These are phyloP conservation scores for Drosophila guanche DNA, from an alignment of 1,140 invertebrate genomes.

Conservation along the genomic window DNA sequence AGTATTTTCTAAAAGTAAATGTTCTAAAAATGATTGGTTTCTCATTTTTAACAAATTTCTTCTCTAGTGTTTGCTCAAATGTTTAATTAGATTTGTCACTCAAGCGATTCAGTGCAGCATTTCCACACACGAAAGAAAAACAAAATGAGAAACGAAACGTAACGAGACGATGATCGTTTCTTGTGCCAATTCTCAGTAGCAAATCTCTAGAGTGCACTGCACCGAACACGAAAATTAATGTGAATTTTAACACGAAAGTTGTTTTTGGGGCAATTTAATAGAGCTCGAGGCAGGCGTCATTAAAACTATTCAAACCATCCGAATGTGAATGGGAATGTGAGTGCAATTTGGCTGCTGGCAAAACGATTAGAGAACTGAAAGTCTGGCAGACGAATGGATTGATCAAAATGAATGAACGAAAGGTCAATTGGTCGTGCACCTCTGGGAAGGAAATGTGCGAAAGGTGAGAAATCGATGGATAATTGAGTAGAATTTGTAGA, in stretches of 20 bases:
- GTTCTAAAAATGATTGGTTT: too few species aligned
- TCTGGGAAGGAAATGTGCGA: slow-evolving; percentile 25
- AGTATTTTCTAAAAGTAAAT: too few species aligned
- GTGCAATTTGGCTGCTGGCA: slow-evolving; percentile 60
- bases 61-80: too few species aligned
- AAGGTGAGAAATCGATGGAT: slow-evolving; percentile 8
- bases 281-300: neutral
- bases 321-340: neutral
- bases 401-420: neutral
- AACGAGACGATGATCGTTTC: slow-evolving; percentile 8
- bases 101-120: slow-evolving; percentile 37
- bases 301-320: neutral
- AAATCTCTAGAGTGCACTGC: too few species aligned
- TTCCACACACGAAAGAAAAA: slow-evolving; percentile 8
- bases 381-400: slow-evolving; percentile 36
- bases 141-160: slow-evolving; percentile 37
- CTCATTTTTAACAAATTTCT: too few species aligned
- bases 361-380: slow-evolving; percentile 70
- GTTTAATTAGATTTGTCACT: slow-evolving; percentile 16
- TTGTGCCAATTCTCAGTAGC: neutral
- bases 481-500: too few species aligned
- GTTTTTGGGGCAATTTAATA: neutral
- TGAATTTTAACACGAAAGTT: neutral
- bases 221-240: slow-evolving; percentile 1
- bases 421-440: neutral